These are phyloP conservation scores for Congeria kusceri DNA, from an alignment of 2,888 invertebrate species.

Conservation along the genomic window DNA sequence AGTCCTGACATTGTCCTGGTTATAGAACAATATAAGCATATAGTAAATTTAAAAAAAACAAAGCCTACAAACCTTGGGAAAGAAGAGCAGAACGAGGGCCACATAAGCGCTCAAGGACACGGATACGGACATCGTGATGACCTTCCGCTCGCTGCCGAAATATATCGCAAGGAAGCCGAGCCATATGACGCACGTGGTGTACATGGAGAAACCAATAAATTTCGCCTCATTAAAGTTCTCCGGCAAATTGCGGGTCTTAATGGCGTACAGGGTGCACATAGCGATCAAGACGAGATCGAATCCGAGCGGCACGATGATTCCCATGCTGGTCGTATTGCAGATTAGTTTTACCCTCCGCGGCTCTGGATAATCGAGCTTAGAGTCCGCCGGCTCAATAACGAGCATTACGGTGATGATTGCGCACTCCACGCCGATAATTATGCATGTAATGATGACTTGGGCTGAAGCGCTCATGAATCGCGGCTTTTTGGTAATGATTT, in stretches of 20 bases:
- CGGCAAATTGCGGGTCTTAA: constrained; percentile 93
- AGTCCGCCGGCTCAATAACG: constrained; percentile 88
- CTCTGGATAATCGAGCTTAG: constrained; percentile 85
- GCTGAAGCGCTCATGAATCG: constrained; percentile 90
- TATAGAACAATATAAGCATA: no score
- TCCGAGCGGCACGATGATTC: constrained; percentile 91
- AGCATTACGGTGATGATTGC: constrained; percentile 88
- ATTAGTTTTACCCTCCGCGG: constrained; percentile 88
- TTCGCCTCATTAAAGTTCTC: constrained; percentile 96
- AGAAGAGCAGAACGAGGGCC: constrained; percentile 90
- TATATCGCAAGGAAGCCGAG: constrained; percentile 98
- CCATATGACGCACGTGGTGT: constrained; percentile 98
- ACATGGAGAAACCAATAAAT: constrained; percentile 98
- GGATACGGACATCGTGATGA: constrained; percentile 89
- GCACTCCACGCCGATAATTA: constrained; percentile 95
- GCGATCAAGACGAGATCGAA: constrained; percentile 90
- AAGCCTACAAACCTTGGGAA: constrained; percentile 88
- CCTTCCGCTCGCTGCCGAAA: constrained; percentile 92
- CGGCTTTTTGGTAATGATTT: constrained; percentile 94
- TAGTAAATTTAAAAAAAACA: no score
- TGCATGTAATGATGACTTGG: constrained; percentile 91
- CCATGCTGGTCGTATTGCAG: constrained; percentile 88
- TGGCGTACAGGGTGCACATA: constrained; percentile 96
- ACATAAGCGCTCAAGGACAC: constrained; percentile 91
- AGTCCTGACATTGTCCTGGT: no score